phyloP scores from a whole-genome alignment of 2,888 invertebrate species.

The Agrochola macilenta region DNA sequence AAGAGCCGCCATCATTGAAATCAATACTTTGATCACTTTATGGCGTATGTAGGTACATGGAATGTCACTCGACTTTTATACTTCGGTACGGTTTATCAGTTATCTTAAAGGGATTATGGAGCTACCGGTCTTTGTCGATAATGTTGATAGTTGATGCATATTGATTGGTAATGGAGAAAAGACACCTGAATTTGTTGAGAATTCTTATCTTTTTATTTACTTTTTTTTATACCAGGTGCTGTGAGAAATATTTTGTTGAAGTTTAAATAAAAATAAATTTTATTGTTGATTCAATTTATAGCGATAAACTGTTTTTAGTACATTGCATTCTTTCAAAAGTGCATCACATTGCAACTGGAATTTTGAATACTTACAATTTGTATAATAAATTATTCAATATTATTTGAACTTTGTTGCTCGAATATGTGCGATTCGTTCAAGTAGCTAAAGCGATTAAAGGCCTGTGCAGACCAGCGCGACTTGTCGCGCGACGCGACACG shows the following conservation, averaged over 20 bases:
- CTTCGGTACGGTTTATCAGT: slow-evolving; percentile 70
- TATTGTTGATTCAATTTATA: not conserved
- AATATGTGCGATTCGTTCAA: not conserved
- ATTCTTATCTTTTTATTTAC: not conserved
- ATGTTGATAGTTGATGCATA: slow-evolving; percentile 64
- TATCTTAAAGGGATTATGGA: slow-evolving; percentile 84
- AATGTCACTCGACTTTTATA: slow-evolving; percentile 84
- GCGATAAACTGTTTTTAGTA: slow-evolving; percentile 19
- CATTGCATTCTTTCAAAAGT: slow-evolving; percentile 22
- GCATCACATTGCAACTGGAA: not conserved
- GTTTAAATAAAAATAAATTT: not conserved
- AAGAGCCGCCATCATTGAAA: slow-evolving; percentile 67
- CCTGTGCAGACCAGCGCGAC: too few species aligned
- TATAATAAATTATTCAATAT: not conserved
- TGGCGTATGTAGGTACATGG: slow-evolving; percentile 79
- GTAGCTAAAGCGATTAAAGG: not conserved
- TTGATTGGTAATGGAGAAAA: slow-evolving; percentile 62
- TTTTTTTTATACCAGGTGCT: slow-evolving; percentile 30
- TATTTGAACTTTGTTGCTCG: not conserved
- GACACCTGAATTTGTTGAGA: slow-evolving; percentile 39
- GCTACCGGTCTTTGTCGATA: slow-evolving; percentile 82
- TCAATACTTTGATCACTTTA: slow-evolving; percentile 74
- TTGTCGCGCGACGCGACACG: too few species aligned
- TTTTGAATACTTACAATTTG: slow-evolving; percentile 2
- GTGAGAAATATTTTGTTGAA: slow-evolving; percentile 23